Evolutionary conservation across 53 echinoderm and acorn worm genomes (phyloP), one percentile per base, ranked within the genome.

Genomic region (Stichopus horrens): DNA sequence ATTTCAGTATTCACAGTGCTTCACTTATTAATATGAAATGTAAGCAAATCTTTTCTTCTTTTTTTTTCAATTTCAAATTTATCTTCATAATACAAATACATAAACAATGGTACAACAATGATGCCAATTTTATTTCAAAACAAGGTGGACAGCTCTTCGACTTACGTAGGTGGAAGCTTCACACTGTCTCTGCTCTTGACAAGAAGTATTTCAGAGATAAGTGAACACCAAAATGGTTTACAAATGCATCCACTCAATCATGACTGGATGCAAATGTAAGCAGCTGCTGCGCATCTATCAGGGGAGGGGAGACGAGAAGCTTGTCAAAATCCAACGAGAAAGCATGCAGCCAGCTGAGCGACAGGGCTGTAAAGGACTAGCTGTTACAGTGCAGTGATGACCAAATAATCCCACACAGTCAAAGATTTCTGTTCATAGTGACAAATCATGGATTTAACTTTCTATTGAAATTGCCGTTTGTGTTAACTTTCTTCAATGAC

Each of bases 191-290:
- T 37, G 37, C 2, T 37, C 37, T 37, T 37, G 37, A 37, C 0
- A 37, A 37, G 37, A 37, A 37, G 37, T 37, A 37, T 37, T 37
- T 37, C 37, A 37, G 37, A 37, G 37, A 71, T 4, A 13, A 16
- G 19, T 37, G 85, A 85, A 65, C 66, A 85, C 85, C 67, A 85
- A 14, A 65, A 85, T 67, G 85, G 53, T 85, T 85, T 67, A 85
- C 85, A 67, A 19, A 23, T 85, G 23, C 85, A 63, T 59, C 85
- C 52, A 67, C 85, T 85, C 85, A 63, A 57, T 71, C 14, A 13
- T 4, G 81, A 81, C 58, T 81, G 57, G 81, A 21, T 81, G 81
- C 81, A 81, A 21, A 58, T 57, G 81, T 81, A 81, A 81, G 77
- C 77, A 57, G 81, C 81, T 52, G 81, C 81, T 81, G 56, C 19